Conservation (phyloP, 1,140 invertebrate genomes). For the Calephelis nemesis region DNA sequence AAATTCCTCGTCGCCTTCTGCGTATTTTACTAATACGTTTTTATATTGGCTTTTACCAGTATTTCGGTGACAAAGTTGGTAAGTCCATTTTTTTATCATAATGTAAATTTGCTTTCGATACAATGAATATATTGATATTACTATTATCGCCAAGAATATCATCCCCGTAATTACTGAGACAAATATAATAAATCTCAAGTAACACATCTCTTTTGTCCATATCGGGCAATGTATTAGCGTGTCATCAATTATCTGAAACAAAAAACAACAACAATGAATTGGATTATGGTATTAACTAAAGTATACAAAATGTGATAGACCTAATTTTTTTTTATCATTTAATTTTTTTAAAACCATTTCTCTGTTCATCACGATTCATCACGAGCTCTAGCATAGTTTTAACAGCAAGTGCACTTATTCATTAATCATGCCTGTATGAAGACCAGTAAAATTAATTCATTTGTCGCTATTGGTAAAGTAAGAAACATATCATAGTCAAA, state of each 20-base stretch:
- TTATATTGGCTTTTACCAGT: conserved; percentile 26
- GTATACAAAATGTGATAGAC: too few relatives aligned
- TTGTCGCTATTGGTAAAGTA: too few relatives aligned
- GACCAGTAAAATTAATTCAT: too few relatives aligned
- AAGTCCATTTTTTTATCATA: conserved; percentile 45
- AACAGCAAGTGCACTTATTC: too few relatives aligned
- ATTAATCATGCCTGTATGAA: too few relatives aligned
- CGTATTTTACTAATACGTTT: conserved; percentile 48
- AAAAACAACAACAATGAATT: conserved; percentile 19
- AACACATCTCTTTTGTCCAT: conserved; percentile 48
- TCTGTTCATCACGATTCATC: too few relatives aligned
- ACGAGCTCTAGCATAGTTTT: too few relatives aligned
- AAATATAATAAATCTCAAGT: conserved; percentile 44
- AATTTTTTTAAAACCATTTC: too few relatives aligned
- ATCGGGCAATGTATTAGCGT: conserved; percentile 43
- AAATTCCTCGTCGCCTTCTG: conserved; percentile 61
- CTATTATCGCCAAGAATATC: conserved; percentile 36
- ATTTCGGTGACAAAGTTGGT: conserved; percentile 26
- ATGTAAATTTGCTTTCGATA: conserved; percentile 47
- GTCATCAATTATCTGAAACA: conserved; percentile 57
- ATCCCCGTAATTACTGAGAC: conserved; percentile 37
- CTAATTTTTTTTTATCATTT: too few relatives aligned
- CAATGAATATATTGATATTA: conserved; percentile 43
- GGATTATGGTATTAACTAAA: not conserved
- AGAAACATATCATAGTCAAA: too few relatives aligned